Conservation (phyloP, 1,140 invertebrate genomes). For the Panagrolaimus sp. region DNA sequence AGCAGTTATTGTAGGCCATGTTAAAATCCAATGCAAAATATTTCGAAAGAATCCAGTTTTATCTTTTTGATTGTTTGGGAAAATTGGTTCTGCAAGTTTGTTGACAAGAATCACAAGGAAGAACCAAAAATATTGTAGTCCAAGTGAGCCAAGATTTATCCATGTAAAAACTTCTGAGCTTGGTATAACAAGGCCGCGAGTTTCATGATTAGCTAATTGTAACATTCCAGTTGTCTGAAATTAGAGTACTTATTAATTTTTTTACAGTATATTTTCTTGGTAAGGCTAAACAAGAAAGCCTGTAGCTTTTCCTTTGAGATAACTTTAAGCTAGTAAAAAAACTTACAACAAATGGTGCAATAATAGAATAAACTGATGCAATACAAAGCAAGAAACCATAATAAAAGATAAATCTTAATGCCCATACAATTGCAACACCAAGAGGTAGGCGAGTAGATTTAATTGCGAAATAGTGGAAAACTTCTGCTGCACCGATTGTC, state of each 20-base stretch:
- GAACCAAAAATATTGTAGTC: slow-evolving; percentile 44
- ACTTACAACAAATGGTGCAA: slow-evolving; percentile 33
- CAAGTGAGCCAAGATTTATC: slow-evolving; percentile 35
- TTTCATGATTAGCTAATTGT: slow-evolving; percentile 21
- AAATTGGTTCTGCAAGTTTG: slow-evolving; percentile 38
- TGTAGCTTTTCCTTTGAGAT: too few species aligned
- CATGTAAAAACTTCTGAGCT: slow-evolving; percentile 26
- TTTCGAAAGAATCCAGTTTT: slow-evolving; percentile 39
- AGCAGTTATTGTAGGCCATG: slow-evolving; percentile 38
- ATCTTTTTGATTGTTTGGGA: slow-evolving; percentile 36
- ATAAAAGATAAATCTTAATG: slow-evolving; percentile 36
- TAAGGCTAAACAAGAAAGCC: too few species aligned
- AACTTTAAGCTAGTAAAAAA: not conserved
- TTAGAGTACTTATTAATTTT: too few species aligned
- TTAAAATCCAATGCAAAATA: slow-evolving; percentile 41
- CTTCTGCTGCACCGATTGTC: slow-evolving; percentile 50
- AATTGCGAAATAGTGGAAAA: slow-evolving; percentile 48
- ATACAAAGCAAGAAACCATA: slow-evolving; percentile 45
- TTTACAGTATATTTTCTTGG: too few species aligned
- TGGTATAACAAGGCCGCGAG: slow-evolving; percentile 34
- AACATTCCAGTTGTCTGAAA: slow-evolving; percentile 13
- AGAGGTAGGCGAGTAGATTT: slow-evolving; percentile 38
- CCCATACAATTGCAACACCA: slow-evolving; percentile 32
- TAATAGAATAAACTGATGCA: slow-evolving; percentile 34
- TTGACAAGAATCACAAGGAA: slow-evolving; percentile 42